Conservation (phyloP, 1,140 invertebrate species). For the Anadara kagoshimensis region DNA sequence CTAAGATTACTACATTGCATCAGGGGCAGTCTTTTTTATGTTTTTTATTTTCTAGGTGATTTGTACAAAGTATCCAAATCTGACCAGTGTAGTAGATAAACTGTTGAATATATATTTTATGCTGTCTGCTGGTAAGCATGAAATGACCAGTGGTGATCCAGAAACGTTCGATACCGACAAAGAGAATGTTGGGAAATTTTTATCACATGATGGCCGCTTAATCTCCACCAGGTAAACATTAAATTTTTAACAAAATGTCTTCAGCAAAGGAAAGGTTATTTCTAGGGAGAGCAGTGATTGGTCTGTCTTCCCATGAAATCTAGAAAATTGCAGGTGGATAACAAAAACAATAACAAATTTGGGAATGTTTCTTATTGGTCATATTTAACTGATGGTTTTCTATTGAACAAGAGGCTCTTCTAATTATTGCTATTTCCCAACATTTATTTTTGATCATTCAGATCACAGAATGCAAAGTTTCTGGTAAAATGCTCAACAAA, state of each 20-base stretch:
- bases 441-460: too few relatives aligned
- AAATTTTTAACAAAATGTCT: neutral
- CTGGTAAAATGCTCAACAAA: too few relatives aligned
- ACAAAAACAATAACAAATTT: too few relatives aligned
- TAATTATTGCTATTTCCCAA: too few relatives aligned
- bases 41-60: constrained; percentile 60
- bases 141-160: constrained; percentile 50
- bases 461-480: too few relatives aligned
- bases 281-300: neutral
- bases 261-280: neutral
- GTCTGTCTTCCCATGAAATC: too few relatives aligned
- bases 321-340: too few relatives aligned
- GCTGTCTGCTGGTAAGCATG: constrained; percentile 83
- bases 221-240: constrained; percentile 77
- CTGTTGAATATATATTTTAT: constrained; percentile 90
- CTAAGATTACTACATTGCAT: too few relatives aligned
- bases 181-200: constrained; percentile 58
- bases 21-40: too few relatives aligned
- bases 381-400: too few relatives aligned
- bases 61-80: constrained; percentile 78
- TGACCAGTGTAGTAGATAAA: constrained; percentile 84
- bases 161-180: constrained; percentile 40
- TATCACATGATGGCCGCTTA: constrained; percentile 66
- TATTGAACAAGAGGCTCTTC: too few relatives aligned
- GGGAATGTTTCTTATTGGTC: too few relatives aligned